Evolutionary conservation across 2,113 vertebrate species (phyloP).

Genomic region (Ellobius talpinus): DNA sequence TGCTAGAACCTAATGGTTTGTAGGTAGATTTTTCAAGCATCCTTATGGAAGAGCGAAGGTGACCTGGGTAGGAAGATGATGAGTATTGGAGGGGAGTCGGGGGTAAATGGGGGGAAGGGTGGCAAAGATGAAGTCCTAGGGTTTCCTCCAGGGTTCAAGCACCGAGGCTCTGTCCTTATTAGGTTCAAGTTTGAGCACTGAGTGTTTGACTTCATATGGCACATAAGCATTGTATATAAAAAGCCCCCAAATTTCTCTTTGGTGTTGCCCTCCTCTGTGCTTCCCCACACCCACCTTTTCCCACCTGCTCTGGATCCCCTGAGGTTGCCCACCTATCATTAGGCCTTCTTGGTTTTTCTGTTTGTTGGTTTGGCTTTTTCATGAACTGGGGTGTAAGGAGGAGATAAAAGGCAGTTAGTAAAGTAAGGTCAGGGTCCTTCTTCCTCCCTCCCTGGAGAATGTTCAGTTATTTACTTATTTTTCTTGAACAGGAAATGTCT

Average conservation of each 20-base stretch:
- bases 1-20: neutral
- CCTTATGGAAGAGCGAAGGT: neutral
- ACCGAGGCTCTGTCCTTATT: neutral
- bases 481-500: conserved; percentile 36
- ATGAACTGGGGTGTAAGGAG: neutral
- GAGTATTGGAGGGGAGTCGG: fast-evolving
- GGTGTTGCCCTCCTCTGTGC: neutral
- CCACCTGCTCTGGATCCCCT: neutral
- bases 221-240: neutral
- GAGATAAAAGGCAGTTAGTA: neutral
- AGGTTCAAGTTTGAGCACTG: neutral
- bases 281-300: neutral
- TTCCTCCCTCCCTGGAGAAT: neutral
- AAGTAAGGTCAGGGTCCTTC: neutral
- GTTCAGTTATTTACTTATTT: conserved; percentile 1
- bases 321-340: neutral
- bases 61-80: neutral
- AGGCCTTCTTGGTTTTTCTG: neutral
- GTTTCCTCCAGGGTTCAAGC: neutral
- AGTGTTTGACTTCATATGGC: neutral
- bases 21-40: neutral
- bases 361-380: neutral
- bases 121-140: neutral
- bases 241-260: neutral
- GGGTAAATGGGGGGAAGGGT: neutral